Percentiles rank a stretch among this genome's conserved stretches.
Conservation (phyloP, 2,113 vertebrate genomes). For the Nothoprocta perdicaria region DNA sequence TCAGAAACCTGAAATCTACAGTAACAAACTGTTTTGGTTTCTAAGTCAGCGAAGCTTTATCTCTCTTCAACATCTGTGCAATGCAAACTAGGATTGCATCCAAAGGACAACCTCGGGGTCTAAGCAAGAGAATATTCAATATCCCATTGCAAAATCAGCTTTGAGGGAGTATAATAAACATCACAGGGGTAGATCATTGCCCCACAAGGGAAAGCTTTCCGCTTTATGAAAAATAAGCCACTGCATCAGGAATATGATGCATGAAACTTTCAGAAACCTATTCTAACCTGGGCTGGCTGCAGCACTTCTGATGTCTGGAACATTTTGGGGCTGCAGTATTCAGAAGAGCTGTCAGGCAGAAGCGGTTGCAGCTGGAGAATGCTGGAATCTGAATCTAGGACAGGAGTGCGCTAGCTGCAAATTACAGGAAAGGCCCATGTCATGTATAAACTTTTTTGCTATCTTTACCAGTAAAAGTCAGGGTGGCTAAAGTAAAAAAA, state of each 20-base stretch:
- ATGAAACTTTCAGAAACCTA: not conserved
- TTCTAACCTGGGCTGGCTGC: not conserved
- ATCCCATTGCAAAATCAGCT: not conserved
- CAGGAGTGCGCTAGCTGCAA: constrained; percentile 14
- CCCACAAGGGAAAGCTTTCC: not conserved
- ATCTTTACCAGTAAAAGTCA: not conserved
- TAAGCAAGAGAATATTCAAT: not conserved
- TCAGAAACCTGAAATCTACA: not conserved
- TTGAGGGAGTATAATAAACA: not conserved
- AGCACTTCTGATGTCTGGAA: constrained; percentile 26
- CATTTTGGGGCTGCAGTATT: constrained; percentile 17
- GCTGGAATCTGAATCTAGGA: constrained; percentile 32
- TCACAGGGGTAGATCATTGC: not conserved
- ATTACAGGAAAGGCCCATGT: not conserved
- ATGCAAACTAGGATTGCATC: constrained; percentile 2
- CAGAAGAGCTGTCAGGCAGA: constrained; percentile 43
- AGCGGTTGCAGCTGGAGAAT: constrained; percentile 54
- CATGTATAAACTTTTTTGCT: not conserved
- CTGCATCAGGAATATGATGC: accelerated
- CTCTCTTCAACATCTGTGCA: constrained; percentile 6
- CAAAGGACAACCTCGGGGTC: not conserved
- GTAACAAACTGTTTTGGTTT: not conserved
- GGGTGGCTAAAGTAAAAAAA: not conserved
- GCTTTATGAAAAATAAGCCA: constrained; percentile 7
- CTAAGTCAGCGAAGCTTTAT: not conserved